A percentile compares a stretch with the other conserved stretches of the same genome.
Evolutionary conservation across 2,113 vertebrate genomes (phyloP).

Genomic region (Malurus melanocephalus): DNA sequence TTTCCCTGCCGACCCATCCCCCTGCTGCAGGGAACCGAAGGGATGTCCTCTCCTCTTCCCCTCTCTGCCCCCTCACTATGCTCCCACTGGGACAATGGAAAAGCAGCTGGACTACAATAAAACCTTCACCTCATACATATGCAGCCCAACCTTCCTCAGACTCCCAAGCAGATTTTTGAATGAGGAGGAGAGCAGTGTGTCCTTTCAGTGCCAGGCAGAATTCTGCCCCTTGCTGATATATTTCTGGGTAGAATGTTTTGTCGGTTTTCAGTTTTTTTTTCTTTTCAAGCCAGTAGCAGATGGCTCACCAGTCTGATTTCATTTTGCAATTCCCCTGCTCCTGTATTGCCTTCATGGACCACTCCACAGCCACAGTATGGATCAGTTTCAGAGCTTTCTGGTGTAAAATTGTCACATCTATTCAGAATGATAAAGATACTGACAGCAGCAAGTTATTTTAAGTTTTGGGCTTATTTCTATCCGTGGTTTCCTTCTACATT

Average conservation of each 20-base stretch:
- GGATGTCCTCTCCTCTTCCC: neutral
- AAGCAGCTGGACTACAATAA: neutral
- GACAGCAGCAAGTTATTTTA: slow-evolving; percentile 65
- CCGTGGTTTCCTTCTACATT: slow-evolving; percentile 70
- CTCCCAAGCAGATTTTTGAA: neutral
- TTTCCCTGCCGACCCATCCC: neutral
- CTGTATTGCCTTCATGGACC: neutral
- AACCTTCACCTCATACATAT: neutral
- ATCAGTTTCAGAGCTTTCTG: slow-evolving; percentile 37
- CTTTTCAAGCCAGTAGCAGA: slow-evolving; percentile 26
- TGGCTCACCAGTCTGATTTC: slow-evolving; percentile 17
- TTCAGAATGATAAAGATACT: slow-evolving; percentile 43
- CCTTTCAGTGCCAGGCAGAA: neutral
- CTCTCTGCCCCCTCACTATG: neutral
- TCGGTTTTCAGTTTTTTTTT: neutral
- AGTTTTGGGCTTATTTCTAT: slow-evolving; percentile 72
- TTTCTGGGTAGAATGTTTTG: neutral
- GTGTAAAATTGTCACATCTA: slow-evolving; percentile 31
- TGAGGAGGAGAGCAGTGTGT: neutral
- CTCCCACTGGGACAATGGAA: neutral
- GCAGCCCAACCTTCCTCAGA: neutral
- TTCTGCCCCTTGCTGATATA: neutral
- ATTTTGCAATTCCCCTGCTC: slow-evolving; percentile 5
- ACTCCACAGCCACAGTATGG: slow-evolving; percentile 32
- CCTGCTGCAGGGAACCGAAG: rapidly evolving